Conservation (phyloP, 2,113 vertebrate species). For the Pachyramphus minor region DNA sequence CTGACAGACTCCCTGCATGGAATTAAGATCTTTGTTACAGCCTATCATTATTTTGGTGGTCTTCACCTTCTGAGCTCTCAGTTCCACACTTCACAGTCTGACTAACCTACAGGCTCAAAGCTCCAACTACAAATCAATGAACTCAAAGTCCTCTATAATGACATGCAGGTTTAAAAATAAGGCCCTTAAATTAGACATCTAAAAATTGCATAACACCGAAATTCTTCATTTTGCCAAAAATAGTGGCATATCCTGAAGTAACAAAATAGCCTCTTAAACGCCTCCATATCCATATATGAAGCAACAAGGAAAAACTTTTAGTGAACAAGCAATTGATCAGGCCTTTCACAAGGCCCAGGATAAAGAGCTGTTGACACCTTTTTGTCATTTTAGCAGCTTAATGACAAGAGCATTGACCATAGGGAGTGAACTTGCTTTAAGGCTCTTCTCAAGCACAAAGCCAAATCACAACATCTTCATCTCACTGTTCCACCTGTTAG, state of each 20-base stretch:
- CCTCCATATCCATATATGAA: neutral
- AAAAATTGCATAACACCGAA: neutral
- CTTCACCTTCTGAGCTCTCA: neutral
- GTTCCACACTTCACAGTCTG: neutral
- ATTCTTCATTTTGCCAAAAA: neutral
- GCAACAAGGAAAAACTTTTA: neutral
- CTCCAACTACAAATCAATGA: neutral
- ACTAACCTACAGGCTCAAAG: neutral
- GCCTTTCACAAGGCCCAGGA: neutral
- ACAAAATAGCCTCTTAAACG: neutral
- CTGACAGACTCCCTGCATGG: neutral
- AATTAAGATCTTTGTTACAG: neutral
- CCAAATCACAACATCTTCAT: neutral
- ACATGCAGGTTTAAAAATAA: neutral
- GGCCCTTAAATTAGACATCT: neutral
- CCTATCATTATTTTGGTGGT: neutral
- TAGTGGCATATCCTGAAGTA: fast-evolving
- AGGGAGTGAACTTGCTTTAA: neutral
- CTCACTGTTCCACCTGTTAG: neutral
- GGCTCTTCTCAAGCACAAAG: neutral
- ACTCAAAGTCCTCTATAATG: neutral
- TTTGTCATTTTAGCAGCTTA: neutral
- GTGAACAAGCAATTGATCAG: neutral
- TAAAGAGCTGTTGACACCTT: neutral
- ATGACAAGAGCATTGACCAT: neutral